phyloP scores from a whole-genome alignment of 2,888 invertebrate species.

The Gryllus longicercus region DNA sequence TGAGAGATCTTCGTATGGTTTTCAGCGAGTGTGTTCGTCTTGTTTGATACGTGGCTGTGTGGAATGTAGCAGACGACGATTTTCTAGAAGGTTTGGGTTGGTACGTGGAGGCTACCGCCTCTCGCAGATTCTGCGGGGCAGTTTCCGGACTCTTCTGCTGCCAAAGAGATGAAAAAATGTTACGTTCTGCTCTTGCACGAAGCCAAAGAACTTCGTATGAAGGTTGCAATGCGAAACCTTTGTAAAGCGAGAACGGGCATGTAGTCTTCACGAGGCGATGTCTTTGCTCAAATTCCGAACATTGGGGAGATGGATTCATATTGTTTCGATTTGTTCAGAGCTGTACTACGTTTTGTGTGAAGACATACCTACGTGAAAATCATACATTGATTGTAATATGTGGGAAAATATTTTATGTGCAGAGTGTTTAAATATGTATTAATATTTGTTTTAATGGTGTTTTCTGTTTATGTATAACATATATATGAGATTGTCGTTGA shows the following conservation, averaged over 20 bases:
- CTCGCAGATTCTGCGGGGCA: too few species aligned
- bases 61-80: too few species aligned
- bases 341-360: not conserved
- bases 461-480: conserved; percentile 11
- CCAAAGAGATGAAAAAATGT: too few species aligned
- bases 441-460: conserved; percentile 11
- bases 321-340: not conserved
- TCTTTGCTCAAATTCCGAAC: not conserved
- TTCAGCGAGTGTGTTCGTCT: not conserved
- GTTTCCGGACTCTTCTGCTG: too few species aligned
- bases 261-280: conserved; percentile 1
- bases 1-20: not conserved
- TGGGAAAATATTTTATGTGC: conserved; percentile 7
- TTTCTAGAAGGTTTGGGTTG: too few species aligned
- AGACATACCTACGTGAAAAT: conserved; percentile 9
- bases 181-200: too few species aligned
- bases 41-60: not conserved
- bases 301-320: not conserved
- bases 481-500: conserved; percentile 6
- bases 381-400: not conserved
- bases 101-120: too few species aligned
- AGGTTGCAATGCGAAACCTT: too few species aligned
- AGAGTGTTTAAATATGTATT: conserved; percentile 7
- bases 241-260: not conserved
- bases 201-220: too few species aligned